Evolutionary conservation across 2,797 vertebrate genomes (phyloP).

Genomic region (Spinus olivaceus): DNA sequence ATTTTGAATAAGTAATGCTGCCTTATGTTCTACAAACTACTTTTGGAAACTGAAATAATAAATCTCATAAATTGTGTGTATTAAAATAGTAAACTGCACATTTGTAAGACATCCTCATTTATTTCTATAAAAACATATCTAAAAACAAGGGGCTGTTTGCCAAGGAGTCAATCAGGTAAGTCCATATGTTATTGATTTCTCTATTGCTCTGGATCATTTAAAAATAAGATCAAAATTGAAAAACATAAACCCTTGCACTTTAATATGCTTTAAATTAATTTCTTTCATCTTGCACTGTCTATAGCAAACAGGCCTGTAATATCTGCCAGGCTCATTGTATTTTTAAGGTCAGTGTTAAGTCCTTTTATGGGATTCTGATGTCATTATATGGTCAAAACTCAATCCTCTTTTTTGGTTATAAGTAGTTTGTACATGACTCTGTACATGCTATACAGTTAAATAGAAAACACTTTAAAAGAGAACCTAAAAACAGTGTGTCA

Average conservation of each 20-base stretch:
- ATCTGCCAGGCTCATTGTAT: background rate
- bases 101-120: conserved; percentile 42
- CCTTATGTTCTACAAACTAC: conserved; percentile 25
- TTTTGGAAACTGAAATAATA: conserved; percentile 47
- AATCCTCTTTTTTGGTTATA: background rate
- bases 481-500: background rate
- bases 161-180: conserved; percentile 45
- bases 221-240: conserved; percentile 39
- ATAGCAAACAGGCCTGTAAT: background rate
- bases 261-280: conserved; percentile 11
- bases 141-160: conserved; percentile 6
- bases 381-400: background rate
- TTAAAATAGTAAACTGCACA: conserved; percentile 42
- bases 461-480: background rate
- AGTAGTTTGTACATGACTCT: background rate
- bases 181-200: conserved; percentile 47
- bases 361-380: background rate
- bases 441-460: background rate
- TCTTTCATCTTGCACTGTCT: background rate
- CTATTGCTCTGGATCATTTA: conserved; percentile 5
- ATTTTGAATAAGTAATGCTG: conserved; percentile 32
- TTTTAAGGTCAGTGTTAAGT: background rate
- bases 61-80: conserved; percentile 14
- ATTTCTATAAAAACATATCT: conserved; percentile 2
- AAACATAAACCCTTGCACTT: conserved; percentile 3